Percentiles rank a stretch among this genome's conserved stretches.
Evolutionary conservation across 2,888 invertebrate species (phyloP).

Genomic region (Lypha dubia): DNA sequence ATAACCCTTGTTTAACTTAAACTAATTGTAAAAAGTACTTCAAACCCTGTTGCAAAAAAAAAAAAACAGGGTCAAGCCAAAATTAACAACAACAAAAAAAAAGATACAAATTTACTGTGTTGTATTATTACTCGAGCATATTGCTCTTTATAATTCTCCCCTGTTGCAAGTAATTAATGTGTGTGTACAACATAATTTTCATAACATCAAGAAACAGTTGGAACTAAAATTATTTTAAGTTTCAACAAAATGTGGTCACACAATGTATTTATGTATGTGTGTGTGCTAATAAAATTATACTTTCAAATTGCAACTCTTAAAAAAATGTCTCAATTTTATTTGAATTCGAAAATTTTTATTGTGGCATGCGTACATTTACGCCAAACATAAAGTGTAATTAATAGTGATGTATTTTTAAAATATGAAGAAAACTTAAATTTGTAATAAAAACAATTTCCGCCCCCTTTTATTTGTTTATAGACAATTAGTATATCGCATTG

Average conservation of each 20-base stretch:
- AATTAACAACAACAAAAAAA: background rate
- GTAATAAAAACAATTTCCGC: background rate
- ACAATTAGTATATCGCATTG: conserved; percentile 25
- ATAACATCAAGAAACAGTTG: background rate
- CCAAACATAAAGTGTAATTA: background rate
- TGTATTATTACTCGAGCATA: background rate
- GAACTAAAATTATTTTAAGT: too few relatives aligned
- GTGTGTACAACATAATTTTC: background rate
- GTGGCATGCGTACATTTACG: background rate
- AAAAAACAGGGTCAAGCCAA: background rate
- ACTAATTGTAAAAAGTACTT: background rate
- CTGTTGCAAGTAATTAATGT: background rate
- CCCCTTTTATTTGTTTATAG: conserved; percentile 33
- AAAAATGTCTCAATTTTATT: conserved; percentile 25
- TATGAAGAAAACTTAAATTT: background rate
- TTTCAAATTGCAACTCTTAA: background rate
- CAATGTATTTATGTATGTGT: too few relatives aligned
- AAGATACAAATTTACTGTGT: background rate
- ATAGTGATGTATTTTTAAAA: background rate
- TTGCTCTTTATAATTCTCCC: background rate
- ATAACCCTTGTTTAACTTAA: background rate
- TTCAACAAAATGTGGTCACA: conserved; percentile 30
- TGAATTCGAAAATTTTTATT: conserved; percentile 36
- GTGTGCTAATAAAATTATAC: background rate
- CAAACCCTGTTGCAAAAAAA: background rate